These are phyloP conservation scores for Tetramorium parvispinum DNA, from an alignment of 1,140 invertebrate genomes.

Conservation along the genomic window DNA sequence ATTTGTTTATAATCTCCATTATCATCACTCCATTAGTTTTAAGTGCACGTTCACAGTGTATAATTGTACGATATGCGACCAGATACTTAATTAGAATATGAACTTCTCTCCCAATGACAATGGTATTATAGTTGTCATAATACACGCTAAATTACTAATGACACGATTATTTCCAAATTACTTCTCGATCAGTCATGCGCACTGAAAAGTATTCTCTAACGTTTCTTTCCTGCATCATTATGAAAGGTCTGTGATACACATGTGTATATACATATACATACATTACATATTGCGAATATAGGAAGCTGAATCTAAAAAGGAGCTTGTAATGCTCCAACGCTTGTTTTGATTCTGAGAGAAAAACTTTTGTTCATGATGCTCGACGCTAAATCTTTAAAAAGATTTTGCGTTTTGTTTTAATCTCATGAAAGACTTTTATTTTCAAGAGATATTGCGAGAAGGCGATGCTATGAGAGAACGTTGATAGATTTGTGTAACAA, in stretches of 20 bases:
- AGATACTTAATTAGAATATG: conserved; percentile 67
- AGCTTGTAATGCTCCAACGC: background rate
- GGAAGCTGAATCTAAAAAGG: conserved; percentile 13
- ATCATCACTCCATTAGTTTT: conserved; percentile 52
- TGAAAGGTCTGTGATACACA: conserved; percentile 55
- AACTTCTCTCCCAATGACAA: conserved; percentile 53
- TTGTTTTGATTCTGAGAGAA: conserved; percentile 19
- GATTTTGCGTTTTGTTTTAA: conserved; percentile 15
- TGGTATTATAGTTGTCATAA: conserved; percentile 57
- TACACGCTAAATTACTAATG: conserved; percentile 43
- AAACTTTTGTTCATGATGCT: background rate
- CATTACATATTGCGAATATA: conserved; percentile 33
- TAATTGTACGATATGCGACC: conserved; percentile 69
- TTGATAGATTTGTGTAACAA: background rate
- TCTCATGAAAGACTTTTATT: conserved; percentile 21
- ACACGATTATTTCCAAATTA: conserved; percentile 59
- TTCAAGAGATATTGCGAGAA: background rate
- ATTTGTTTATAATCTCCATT: conserved; percentile 61
- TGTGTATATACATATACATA: conserved; percentile 53
- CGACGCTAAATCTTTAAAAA: background rate
- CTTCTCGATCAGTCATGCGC: conserved; percentile 10
- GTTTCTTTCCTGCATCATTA: conserved; percentile 53
- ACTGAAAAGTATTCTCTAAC: conserved; percentile 11
- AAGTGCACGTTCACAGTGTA: conserved; percentile 70
- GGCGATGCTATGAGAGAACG: background rate